A percentile compares a stretch with the other conserved stretches of the same genome.
Conservation (phyloP, 2,797 vertebrate genomes). For the Meriones psammophilus region DNA sequence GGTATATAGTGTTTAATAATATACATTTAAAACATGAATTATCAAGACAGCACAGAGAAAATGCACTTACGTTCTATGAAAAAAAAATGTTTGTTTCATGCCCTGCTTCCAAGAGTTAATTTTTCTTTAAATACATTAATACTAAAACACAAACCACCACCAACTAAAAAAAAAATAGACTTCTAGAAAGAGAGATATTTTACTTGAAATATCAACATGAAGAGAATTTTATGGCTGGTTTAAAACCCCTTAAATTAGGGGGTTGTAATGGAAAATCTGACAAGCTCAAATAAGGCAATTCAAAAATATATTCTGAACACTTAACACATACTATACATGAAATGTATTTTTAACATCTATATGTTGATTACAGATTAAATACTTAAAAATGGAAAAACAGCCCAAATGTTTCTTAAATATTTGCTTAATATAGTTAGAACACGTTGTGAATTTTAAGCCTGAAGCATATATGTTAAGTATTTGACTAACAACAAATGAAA, state of each 20-base stretch:
- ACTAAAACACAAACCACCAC: slow-evolving; percentile 63
- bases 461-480: slow-evolving; percentile 86
- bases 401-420: slow-evolving; percentile 86
- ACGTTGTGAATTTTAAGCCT: slow-evolving; percentile 82
- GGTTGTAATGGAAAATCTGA: slow-evolving; percentile 88
- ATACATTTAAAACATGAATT: background rate
- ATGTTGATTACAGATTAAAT: slow-evolving; percentile 88
- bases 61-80: slow-evolving; percentile 12
- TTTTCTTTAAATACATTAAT: slow-evolving; percentile 76
- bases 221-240: slow-evolving; percentile 84
- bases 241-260: slow-evolving; percentile 84
- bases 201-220: slow-evolving; percentile 83
- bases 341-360: slow-evolving; percentile 83
- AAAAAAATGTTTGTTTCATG: slow-evolving; percentile 56
- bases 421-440: slow-evolving; percentile 86
- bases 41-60: slow-evolving; percentile 13
- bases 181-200: slow-evolving; percentile 81
- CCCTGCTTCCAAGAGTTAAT: slow-evolving; percentile 59
- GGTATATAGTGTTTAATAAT: slow-evolving; percentile 25
- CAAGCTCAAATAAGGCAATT: slow-evolving; percentile 78
- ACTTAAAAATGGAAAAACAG: slow-evolving; percentile 86
- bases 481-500: slow-evolving; percentile 88
- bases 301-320: slow-evolving; percentile 85
- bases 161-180: slow-evolving; percentile 7
- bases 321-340: slow-evolving; percentile 83